Conservation (phyloP, 1,140 invertebrate genomes). For the Galleria mellonella region DNA sequence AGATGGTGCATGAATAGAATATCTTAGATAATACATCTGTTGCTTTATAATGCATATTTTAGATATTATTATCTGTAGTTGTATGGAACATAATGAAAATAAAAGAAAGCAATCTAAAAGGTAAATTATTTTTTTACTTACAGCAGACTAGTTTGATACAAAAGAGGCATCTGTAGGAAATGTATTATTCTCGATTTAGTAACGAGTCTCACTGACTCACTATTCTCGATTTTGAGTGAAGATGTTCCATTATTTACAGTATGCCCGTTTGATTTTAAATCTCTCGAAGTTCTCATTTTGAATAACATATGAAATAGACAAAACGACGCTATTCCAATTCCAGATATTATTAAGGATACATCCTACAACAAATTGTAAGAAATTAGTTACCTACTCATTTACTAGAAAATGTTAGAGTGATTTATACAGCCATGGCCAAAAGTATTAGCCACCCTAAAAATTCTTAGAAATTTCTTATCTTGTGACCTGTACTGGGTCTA, state of each 20-base stretch:
- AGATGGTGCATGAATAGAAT: too few species aligned
- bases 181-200: conserved; percentile 57
- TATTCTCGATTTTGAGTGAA: conserved; percentile 26
- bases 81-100: background rate
- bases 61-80: too few species aligned
- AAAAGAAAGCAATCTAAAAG: too few species aligned
- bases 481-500: too few species aligned
- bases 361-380: conserved; percentile 58
- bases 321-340: conserved; percentile 65
- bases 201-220: conserved; percentile 23
- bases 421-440: too few species aligned
- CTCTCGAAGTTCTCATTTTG: conserved; percentile 36
- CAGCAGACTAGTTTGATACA: conserved; percentile 76
- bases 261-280: conserved; percentile 24
- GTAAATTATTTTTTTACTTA: conserved; percentile 42
- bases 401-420: too few species aligned
- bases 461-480: background rate
- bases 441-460: background rate
- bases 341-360: conserved; percentile 72
- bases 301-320: conserved; percentile 68
- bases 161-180: conserved; percentile 71
- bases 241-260: conserved; percentile 15
- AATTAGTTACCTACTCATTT: conserved; percentile 4
- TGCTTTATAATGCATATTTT: too few species aligned
- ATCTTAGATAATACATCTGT: too few species aligned